Evolutionary conservation across 2,888 invertebrate species (phyloP).

Genomic region (Epirrhoe tristata): DNA sequence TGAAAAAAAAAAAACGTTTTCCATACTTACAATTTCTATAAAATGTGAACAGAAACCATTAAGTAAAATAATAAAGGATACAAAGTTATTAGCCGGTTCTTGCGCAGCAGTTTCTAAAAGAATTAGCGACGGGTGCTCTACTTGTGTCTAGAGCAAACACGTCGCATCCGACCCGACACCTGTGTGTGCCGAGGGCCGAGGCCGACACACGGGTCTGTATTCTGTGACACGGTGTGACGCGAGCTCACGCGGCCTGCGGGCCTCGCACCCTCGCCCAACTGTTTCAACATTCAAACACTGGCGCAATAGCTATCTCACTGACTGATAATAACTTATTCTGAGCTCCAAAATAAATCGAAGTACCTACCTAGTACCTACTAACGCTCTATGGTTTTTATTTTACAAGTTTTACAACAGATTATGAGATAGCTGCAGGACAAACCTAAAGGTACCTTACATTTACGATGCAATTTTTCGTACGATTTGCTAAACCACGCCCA

Average conservation of each 20-base stretch:
- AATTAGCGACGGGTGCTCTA: slow-evolving; percentile 1
- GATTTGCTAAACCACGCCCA: too few relatives aligned
- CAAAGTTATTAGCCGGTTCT: not conserved
- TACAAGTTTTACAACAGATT: not conserved
- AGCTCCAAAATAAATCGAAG: not conserved
- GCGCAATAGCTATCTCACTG: slow-evolving; percentile 8
- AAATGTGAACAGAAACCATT: too few relatives aligned
- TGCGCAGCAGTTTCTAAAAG: not conserved
- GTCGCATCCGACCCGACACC: not conserved
- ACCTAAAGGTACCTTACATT: too few relatives aligned
- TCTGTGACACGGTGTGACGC: too few relatives aligned
- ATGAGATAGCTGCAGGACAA: not conserved
- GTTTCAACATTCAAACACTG: slow-evolving; percentile 13
- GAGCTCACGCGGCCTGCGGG: too few relatives aligned
- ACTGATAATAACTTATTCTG: not conserved
- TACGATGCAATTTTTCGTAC: too few relatives aligned
- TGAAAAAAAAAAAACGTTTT: too few relatives aligned
- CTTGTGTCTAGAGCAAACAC: not conserved
- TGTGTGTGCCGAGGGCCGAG: too few relatives aligned
- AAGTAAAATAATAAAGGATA: too few relatives aligned
- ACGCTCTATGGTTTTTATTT: slow-evolving; percentile 1
- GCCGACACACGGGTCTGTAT: too few relatives aligned
- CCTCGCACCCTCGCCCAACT: slow-evolving; percentile 3
- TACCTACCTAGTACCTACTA: not conserved
- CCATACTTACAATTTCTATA: too few relatives aligned